Base-by-base conservation (phyloP, 1,140 invertebrate genomes). In the Lepidurus apus region DNA sequence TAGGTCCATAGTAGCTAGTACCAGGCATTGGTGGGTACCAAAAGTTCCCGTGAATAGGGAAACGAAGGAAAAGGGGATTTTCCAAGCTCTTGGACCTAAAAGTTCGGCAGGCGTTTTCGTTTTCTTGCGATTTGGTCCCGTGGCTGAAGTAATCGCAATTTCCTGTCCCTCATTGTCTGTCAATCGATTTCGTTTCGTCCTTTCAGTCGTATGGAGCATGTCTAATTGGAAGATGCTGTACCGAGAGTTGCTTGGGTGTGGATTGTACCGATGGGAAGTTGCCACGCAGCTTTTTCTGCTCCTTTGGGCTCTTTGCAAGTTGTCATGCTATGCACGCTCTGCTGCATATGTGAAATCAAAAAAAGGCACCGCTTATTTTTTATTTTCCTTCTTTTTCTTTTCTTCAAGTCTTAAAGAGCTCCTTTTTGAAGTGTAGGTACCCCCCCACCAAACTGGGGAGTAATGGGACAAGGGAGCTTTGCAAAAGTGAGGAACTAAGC, bases 271-370 rank as follows among this genome's bases (percentile, higher is more conserved):
- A 13, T n/a, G 53, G 13, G 53, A 65, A 65, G 53, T 65, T 65
- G 53, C 53, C 53, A 9, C 21, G 21, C 53, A 65, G 53, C 53
- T 65, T 65, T 34, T 65, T 5, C 53, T 65, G 53, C 53, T 65
- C 53, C 53, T 65, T 13, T 65, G 53, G 53, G 53, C 53, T 34
- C 53, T 65, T 65, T 21, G 53, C 53, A 65, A 65, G 53, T 65
- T 65, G 53, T 65, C 53, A 65, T 65, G 53, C 53, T n/a, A 65
- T 65, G 53, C 53, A 65, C 53, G 53, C 53, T 65, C 21, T 21
- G 53, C 21, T 65, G 53, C 53, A 65, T 13, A 65, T 65, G 4
- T 65, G 53, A 65, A 65, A 65, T 2, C 34, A 34, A 47, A 47
- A 47, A 65, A 65, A 65, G 13, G 4, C 47, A 65, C 8, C 13